Percentiles rank a stretch among this genome's conserved stretches.
phyloP scores from a whole-genome alignment of 2,113 vertebrate genomes.

The Antidorcas marsupialis region DNA sequence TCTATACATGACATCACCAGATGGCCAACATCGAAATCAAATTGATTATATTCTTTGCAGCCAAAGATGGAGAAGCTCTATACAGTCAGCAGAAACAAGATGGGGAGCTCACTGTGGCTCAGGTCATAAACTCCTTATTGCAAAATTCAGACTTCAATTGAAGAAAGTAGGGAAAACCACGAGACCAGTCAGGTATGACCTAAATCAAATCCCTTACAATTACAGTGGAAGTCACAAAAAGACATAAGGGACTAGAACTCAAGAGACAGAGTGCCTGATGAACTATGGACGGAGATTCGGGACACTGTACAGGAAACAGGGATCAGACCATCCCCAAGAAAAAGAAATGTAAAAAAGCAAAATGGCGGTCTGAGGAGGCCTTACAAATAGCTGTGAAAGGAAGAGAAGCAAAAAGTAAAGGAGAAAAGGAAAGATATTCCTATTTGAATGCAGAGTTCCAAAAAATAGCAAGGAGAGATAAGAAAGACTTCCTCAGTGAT shows the following conservation, averaged over 20 bases:
- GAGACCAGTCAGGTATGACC: not conserved
- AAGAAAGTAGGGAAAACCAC: not conserved
- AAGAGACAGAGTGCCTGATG: not conserved
- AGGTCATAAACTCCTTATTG: not conserved
- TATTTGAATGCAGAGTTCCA: not conserved
- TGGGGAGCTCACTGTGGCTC: not conserved
- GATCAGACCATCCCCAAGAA: not conserved
- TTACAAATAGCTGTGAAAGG: not conserved
- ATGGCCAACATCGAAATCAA: not conserved
- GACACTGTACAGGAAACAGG: not conserved
- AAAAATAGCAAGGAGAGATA: not conserved
- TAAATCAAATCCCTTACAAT: not conserved
- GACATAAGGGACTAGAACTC: not conserved
- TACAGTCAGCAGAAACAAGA: not conserved
- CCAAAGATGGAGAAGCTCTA: not conserved
- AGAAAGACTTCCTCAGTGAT: not conserved
- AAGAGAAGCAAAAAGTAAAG: not conserved
- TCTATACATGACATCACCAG: not conserved
- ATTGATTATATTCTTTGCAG: not conserved
- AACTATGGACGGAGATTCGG: accelerated
- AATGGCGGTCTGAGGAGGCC: not conserved
- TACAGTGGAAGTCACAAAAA: not conserved
- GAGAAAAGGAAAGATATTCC: not conserved
- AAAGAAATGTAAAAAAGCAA: not conserved
- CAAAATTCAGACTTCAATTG: not conserved